Evolutionary conservation across 2,797 vertebrate species (phyloP), one percentile per base, ranked within the genome.

Genomic region (Manis crassicaudata): DNA sequence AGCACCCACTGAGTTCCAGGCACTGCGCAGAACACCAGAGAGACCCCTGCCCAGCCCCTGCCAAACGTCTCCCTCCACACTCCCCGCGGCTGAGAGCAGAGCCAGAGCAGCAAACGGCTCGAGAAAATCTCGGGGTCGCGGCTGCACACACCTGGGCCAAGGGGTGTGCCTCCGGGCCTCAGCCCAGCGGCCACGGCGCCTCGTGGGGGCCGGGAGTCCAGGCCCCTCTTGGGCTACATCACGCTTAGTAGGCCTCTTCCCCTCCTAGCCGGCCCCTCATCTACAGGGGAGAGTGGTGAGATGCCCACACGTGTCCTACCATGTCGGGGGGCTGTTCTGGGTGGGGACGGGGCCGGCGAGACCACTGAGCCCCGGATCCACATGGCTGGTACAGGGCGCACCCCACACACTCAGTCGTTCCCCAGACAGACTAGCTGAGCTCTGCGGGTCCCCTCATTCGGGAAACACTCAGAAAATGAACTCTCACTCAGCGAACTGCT

Each of bases 1-100:
- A 92, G 84, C 92, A 89, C 96, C 96, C 72, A 95, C 95, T 5
- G 35, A 86, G 89, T 84, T 92, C 43, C 37, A 81, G 80, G 70
- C 84, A 75, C 56, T 43, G 46, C 10, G 3, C 62, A 88, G 92
- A 94, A 91, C 84, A 58, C 80, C 93, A 92, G 72, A 86, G 94
- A 89, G 90, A 94, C 86, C 68, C 83, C 3, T 0, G 56, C 40
- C 88, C 77, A 12, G 73, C 73, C 82, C 32, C 77, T 68, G 77
- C 88, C 94, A 50, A 60, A 68, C 91, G 73, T n/a, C 52, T 68
- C 46, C 77, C 67, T 17, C 46, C 16, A 2, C 46, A 2, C 25
- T 25, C 40, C 43, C 92, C 0, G 0, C 27, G 60, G 50, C 3
- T 18, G 20, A 73, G 46, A 56, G 16, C 20, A 3, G 32, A 23